A percentile compares a stretch with the other conserved stretches of the same genome.
phyloP scores from a whole-genome alignment of 2,888 invertebrate genomes.

The Chloroclystis v-ata region DNA sequence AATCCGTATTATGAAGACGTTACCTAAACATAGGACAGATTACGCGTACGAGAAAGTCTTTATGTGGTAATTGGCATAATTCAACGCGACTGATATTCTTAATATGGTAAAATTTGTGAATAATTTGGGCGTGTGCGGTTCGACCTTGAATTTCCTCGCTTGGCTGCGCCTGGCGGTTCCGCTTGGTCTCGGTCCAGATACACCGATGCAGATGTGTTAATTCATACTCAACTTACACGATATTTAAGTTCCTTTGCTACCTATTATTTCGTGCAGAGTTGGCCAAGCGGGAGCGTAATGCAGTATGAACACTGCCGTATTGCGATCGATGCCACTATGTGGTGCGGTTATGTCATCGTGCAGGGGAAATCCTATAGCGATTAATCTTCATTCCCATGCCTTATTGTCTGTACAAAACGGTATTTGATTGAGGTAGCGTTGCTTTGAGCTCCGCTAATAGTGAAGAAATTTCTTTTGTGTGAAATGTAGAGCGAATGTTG shows the following conservation, averaged over 20 bases:
- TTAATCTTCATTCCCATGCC: slow-evolving; percentile 25
- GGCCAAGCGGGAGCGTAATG: slow-evolving; percentile 17
- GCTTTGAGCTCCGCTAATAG: not conserved
- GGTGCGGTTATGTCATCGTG: slow-evolving; percentile 23
- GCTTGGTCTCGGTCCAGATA: slow-evolving; percentile 58
- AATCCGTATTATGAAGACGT: no score
- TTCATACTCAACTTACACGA: slow-evolving; percentile 36
- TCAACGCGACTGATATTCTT: slow-evolving; percentile 28
- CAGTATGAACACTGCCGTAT: slow-evolving; percentile 21
- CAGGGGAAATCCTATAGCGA: slow-evolving; percentile 26
- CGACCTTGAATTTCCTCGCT: slow-evolving; percentile 62
- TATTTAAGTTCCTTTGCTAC: slow-evolving; percentile 14
- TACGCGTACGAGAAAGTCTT: not conserved
- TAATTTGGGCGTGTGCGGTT: slow-evolving; percentile 47
- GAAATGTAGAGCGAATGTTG: not conserved
- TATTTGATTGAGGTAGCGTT: slow-evolving; percentile 8
- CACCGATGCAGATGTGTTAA: slow-evolving; percentile 49
- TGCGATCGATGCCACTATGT: slow-evolving; percentile 28
- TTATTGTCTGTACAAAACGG: slow-evolving; percentile 17
- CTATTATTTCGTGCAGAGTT: slow-evolving; percentile 18
- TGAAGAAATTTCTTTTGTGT: not conserved
- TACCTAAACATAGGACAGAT: not conserved
- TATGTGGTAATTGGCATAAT: slow-evolving; percentile 8
- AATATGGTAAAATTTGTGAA: slow-evolving; percentile 40
- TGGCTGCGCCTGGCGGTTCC: slow-evolving; percentile 59